Percentiles rank a stretch among this genome's conserved stretches.
Conservation (phyloP, 2,113 vertebrate genomes). For the Xiphophorus couchianus region DNA sequence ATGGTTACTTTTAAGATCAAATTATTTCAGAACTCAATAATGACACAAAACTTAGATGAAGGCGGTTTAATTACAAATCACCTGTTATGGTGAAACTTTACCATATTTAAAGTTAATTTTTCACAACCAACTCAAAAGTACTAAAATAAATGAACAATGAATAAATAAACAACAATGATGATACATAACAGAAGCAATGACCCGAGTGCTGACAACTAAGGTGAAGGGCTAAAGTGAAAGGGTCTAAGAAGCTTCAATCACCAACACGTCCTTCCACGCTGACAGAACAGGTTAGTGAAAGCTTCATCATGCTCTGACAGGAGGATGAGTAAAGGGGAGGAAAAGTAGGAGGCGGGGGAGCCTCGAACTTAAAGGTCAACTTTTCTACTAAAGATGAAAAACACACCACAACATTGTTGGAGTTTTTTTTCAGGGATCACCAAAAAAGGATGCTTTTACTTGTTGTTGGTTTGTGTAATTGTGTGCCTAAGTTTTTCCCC, state of each 20-base stretch:
- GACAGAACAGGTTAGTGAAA: constrained; percentile 77
- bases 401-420: constrained; percentile 76
- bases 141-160: background rate
- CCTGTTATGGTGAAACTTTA: background rate
- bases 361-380: constrained; percentile 83
- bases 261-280: constrained; percentile 70
- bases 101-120: background rate
- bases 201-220: constrained; percentile 55
- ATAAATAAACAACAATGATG: background rate
- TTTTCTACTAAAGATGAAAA: constrained; percentile 78
- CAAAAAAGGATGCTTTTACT: constrained; percentile 58
- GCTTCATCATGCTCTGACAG: constrained; percentile 83
- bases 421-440: constrained; percentile 70
- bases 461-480: constrained; percentile 21
- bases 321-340: constrained; percentile 62
- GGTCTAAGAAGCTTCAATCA: constrained; percentile 58
- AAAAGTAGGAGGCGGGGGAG: constrained; percentile 47
- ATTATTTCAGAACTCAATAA: background rate
- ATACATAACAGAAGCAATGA: background rate
- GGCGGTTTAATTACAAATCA: background rate
- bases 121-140: background rate
- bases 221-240: constrained; percentile 49
- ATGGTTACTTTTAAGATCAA: background rate
- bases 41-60: background rate
- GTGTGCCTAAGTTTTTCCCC: background rate